Evolutionary conservation across 2,113 vertebrate genomes (phyloP).

Genomic region (Gavialis gangeticus): DNA sequence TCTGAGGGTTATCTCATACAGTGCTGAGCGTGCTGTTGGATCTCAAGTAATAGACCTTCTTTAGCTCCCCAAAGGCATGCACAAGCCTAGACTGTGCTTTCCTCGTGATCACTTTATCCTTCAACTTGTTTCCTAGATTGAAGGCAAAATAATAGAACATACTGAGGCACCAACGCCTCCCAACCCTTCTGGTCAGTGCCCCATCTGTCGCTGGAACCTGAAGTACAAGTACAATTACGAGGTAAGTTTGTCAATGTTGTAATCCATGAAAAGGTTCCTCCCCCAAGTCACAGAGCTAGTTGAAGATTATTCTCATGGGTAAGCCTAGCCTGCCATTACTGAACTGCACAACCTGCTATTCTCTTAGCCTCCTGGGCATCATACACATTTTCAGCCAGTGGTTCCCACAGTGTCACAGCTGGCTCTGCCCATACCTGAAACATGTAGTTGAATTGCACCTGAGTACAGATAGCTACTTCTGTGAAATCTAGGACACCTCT

Average conservation of each 20-base stretch:
- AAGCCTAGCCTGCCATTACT: background rate
- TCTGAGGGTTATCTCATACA: background rate
- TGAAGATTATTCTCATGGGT: background rate
- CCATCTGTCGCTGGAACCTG: conserved; percentile 97
- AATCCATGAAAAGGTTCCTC: background rate
- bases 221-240: conserved; percentile 93
- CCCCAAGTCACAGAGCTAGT: background rate
- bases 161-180: conserved; percentile 83
- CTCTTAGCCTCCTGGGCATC: fast-evolving
- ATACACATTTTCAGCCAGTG: background rate
- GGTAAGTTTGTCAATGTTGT: conserved; percentile 78
- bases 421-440: background rate
- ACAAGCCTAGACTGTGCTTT: background rate
- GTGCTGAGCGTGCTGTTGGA: fast-evolving
- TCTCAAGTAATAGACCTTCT: background rate
- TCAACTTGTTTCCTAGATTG: conserved; percentile 83
- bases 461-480: background rate
- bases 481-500: background rate
- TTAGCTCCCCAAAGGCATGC: background rate
- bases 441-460: no score
- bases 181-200: conserved; percentile 92
- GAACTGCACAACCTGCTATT: background rate
- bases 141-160: conserved; percentile 82
- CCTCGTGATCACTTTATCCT: background rate
- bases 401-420: background rate